Percentiles rank a stretch among this genome's conserved stretches.
These are phyloP conservation scores for Augiades crinisus DNA, from an alignment of 2,888 invertebrate genomes.

Conservation along the genomic window DNA sequence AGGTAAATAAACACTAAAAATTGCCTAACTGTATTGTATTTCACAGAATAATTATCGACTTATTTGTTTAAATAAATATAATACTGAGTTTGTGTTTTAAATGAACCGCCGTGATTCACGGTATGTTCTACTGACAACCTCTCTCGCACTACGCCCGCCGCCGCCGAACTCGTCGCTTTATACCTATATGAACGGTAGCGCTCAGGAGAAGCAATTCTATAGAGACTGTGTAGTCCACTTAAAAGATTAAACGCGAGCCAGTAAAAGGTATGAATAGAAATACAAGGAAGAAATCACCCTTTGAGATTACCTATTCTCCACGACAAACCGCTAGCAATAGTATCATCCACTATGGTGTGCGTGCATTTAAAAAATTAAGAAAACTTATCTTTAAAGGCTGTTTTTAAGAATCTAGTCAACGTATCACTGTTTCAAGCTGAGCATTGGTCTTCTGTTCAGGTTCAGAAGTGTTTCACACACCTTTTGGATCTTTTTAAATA, in stretches of 20 bases:
- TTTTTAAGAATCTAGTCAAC: no score
- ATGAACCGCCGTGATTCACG: conserved; percentile 32
- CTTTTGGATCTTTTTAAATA: no score
- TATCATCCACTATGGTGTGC: no score
- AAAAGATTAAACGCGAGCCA: conserved; percentile 59
- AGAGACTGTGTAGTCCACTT: conserved; percentile 49
- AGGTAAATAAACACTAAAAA: background rate
- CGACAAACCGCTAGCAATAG: no score
- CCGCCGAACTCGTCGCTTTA: conserved; percentile 56
- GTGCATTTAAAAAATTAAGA: no score
- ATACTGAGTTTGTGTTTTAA: conserved; percentile 1
- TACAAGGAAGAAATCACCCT: background rate
- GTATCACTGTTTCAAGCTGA: no score
- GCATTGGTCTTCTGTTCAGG: no score
- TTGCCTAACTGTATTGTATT: background rate
- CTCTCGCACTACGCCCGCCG: conserved; percentile 60
- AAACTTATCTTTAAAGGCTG: no score
- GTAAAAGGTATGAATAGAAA: conserved; percentile 16
- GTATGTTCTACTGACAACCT: conserved; percentile 45
- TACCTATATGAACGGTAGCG: conserved; percentile 51
- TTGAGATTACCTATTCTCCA: no score
- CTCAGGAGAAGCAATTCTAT: conserved; percentile 40
- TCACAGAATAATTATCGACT: conserved; percentile 1
- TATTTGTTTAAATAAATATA: background rate
- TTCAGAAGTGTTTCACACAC: no score